Base-by-base conservation (phyloP, 2,888 invertebrate species). In the Megalurothrips usitatus region DNA sequence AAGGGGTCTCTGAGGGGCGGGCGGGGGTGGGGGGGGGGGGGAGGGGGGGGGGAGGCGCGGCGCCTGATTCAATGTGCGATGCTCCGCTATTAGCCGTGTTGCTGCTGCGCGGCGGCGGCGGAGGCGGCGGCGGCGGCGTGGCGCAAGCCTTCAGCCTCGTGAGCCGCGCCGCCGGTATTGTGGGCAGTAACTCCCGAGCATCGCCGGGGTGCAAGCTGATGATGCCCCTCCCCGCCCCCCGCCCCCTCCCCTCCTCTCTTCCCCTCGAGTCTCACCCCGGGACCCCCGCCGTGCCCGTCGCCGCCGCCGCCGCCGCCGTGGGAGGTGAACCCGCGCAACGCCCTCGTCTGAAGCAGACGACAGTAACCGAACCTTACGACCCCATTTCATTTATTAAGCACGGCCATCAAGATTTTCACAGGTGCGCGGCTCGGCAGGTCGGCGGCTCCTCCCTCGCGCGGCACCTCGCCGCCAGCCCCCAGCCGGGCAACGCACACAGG, bases 311-410 rank as follows among this genome's bases (percentile, higher is more conserved):
- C 52, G 14, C 52, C 12, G 14, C 10, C 58, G 34, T 43, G 34
- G 34, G 34, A 43, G 34, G 34, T n/a, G 58, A 58, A 17, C 58
- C 58, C 14, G 52, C 52, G 14, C 58, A n/a, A 58, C 58, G 58
- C 58, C 12, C 14, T 6, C 17, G 2, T 2, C 34, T 58, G 58
- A 58, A 58, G 26, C 26, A 26, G 68, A 26, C 68, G 68, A 75
- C 68, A 75, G 68, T 75, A 75, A 75, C 68, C 68, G 68, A 75
- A 75, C 68, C 68, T 75, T 75, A 75, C 68, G 68, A 75, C 68
- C 68, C 68, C 68, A 75, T 75, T 75, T 75, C 68, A 75, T 75
- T 75, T 75, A 75, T 75, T 75, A 75, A 75, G 68, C 68, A 75
- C 68, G 14, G 68, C 68, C 26, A 75, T 75, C 68, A 75, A 75